Evolutionary conservation across 2,113 vertebrate genomes (phyloP).

Genomic region (Rhegmatorhina hoffmannsi): DNA sequence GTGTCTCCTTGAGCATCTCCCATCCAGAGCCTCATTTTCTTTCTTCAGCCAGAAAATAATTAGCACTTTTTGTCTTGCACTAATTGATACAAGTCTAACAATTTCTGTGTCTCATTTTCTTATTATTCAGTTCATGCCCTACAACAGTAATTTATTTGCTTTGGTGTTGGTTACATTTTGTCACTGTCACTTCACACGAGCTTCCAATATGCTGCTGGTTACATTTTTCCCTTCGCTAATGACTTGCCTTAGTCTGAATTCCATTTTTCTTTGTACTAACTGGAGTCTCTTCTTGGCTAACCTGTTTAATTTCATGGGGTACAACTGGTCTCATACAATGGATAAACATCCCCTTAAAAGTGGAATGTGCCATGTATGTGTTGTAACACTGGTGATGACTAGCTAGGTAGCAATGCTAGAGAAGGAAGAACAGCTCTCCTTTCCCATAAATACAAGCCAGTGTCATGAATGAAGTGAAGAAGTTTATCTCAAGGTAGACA

Average conservation of each 20-base stretch:
- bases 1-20: background rate
- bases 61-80: background rate
- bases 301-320: background rate
- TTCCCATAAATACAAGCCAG: background rate
- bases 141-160: slow-evolving; percentile 22
- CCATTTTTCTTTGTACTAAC: background rate
- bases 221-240: background rate
- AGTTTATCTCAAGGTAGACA: background rate
- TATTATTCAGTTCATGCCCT: background rate
- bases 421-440: background rate
- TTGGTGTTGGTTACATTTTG: background rate
- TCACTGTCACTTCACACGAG: background rate
- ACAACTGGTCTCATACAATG: background rate
- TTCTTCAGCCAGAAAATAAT: background rate
- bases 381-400: rapidly evolving
- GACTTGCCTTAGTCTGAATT: background rate
- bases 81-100: background rate
- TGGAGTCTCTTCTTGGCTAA: background rate
- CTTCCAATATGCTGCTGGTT: background rate
- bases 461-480: background rate
- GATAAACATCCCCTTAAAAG: background rate
- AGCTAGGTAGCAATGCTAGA: background rate
- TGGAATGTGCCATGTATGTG: background rate
- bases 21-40: background rate
- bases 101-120: background rate